Base-by-base conservation (phyloP, 2,797 vertebrate genomes). In the Morus bassanus region DNA sequence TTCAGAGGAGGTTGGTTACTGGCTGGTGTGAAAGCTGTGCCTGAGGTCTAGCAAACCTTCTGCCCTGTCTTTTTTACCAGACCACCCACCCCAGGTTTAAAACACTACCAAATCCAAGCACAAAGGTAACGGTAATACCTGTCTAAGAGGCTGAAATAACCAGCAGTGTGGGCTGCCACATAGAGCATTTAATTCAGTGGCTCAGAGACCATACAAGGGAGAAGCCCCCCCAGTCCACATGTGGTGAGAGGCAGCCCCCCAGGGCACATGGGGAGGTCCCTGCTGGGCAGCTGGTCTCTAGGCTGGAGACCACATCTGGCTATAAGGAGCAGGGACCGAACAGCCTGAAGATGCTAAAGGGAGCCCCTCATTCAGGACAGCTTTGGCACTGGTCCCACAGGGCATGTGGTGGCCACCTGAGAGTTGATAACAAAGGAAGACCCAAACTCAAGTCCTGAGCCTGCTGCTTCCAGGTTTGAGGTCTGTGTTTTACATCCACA, bases 41-140 rank as follows among this genome's bases (percentile, higher is more conserved):
- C 64, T 74, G 76, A 81, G 83, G 83, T 93, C 85, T 94, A 88
- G 76, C 56, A 96, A 88, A 81, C 18, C 53, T 91, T 76, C 65
- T 76, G 60, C 22, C 85, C 54, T 72, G 77, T 82, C 81, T 91
- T 89, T 86, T 85, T 90, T 78, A 94, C 77, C 61, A 72, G 79
- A 83, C 68, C 80, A 84, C 50, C 73, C 67, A 28, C 46, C 72
- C 67, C 82, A 88, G 79, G 22, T 91, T 89, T 96, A 83, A 91
- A 93, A 53, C 41, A 61, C 48, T 56, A 65, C 65, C 88, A 91
- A 86, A 90, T 78, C 68, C 76, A 88, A 89, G 68, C 82, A 70
- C 39, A 84, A 78, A 91, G 48, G 57, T 91, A 88, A 88, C 53
- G 91, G 53, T 48, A 78, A 78, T 85, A 64, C 56, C 74, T 76